Conservation (phyloP, 2,113 vertebrate species). For the Pleuronectes platessa region DNA sequence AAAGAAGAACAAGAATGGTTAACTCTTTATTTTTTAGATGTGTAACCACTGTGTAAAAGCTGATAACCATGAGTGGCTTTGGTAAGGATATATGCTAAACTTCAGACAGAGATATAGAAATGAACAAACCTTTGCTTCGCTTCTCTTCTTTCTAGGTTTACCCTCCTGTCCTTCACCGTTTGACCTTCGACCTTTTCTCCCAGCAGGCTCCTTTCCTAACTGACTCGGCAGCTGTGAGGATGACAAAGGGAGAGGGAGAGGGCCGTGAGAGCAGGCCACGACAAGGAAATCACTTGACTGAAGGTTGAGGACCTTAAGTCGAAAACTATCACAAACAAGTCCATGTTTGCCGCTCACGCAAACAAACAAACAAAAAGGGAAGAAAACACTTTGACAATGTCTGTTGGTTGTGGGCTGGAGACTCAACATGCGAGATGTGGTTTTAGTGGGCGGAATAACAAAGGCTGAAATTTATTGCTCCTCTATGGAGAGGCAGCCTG, state of each 20-base stretch:
- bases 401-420: background rate
- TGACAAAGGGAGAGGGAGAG: constrained; percentile 72
- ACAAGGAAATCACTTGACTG: constrained; percentile 52
- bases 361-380: constrained; percentile 29
- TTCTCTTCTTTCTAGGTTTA: constrained; percentile 94
- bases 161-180: constrained; percentile 96
- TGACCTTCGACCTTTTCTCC: constrained; percentile 95
- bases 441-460: constrained; percentile 14
- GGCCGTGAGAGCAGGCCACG: constrained; percentile 57
- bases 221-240: constrained; percentile 81
- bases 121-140: constrained; percentile 81
- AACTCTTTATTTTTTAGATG: background rate
- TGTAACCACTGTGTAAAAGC: background rate
- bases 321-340: constrained; percentile 35
- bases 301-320: constrained; percentile 41
- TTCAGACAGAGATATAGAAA: background rate
- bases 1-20: too few relatives aligned
- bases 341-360: constrained; percentile 16
- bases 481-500: constrained; percentile 17
- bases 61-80: background rate
- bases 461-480: constrained; percentile 22
- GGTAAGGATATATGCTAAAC: background rate
- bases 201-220: constrained; percentile 87
- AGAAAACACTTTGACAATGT: background rate
- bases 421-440: constrained; percentile 1